phyloP scores from a whole-genome alignment of 2,113 vertebrate species.

The Odobenus rosmarus region DNA sequence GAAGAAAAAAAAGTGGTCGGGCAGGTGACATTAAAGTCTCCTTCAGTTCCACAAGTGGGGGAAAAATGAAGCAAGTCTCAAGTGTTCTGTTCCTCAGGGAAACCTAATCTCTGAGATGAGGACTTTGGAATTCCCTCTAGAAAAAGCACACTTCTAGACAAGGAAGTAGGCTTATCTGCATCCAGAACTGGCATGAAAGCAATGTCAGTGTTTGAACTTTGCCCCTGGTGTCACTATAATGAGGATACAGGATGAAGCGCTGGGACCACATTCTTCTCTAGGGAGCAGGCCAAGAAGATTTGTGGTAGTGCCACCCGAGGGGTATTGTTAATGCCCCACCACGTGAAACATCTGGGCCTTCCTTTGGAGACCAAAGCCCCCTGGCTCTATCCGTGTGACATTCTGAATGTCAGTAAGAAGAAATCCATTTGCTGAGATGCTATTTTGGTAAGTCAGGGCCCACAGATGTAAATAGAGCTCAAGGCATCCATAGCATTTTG shows the following conservation, averaged over 20 bases:
- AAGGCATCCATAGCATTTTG: not conserved
- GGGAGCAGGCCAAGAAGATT: slow-evolving; percentile 30
- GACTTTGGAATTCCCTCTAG: slow-evolving; percentile 45
- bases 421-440: not conserved
- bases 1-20: not conserved
- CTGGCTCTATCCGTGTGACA: not conserved
- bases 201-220: not conserved
- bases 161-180: not conserved
- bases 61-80: not conserved
- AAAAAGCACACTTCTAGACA: not conserved
- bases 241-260: slow-evolving; percentile 50
- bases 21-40: not conserved
- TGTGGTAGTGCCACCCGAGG: not conserved
- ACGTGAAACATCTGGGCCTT: not conserved
- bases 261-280: slow-evolving; percentile 20
- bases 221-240: not conserved
- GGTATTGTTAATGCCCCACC: not conserved
- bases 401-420: not conserved
- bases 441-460: slow-evolving; percentile 36
- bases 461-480: not conserved
- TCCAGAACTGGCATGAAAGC: not conserved
- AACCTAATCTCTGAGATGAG: not conserved
- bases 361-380: slow-evolving; percentile 15
- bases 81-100: not conserved
- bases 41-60: not conserved